Base-by-base conservation (phyloP, 2,888 invertebrate genomes). In the Diarsia rubi region DNA sequence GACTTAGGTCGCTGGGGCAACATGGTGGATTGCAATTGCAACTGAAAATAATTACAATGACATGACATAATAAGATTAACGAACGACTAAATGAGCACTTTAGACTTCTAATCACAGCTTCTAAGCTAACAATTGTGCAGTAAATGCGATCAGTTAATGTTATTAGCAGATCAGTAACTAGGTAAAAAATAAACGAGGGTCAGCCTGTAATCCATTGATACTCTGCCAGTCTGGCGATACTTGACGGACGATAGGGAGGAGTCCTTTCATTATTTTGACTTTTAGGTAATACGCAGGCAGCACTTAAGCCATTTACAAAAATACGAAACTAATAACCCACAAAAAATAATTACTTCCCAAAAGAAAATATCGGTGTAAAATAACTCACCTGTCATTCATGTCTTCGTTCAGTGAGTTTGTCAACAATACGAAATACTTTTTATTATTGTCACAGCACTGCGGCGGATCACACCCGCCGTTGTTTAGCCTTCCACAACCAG, bases 341-440 rank as follows among this genome's bases (percentile, higher is more conserved):
- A 49, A 42, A 19, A 31, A 31, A 70, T 21, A 27, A 5, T 14
- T 54, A 12, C 1, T 24, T 47, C 9, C 6, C 27, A 63, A 12
- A 44, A 19, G 9, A 63, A 42, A 45, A 14, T 45, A 74, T 27
- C 24, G 1, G 5, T 21, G 12, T 16, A 37, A 81, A 37, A 16
- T 37, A 27, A 57, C 84, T 70, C 70, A 77, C 82, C 60, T 52
- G 8, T 77, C 76, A 45, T 67, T 52, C 14, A 37, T 57, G 49
- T 68, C 60, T 77, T 80, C 81, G 11, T 67, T 59, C 12, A 59
- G 57, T 21, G 83, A 73, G 24, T 74, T 81, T 27, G 87, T 84
- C 63, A 90, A 42, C 66, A 91, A 70, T 31, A 91, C 77, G 5
- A 88, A 72, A 71, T 87, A 88, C 14, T 85, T 88, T 77, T 84